Evolutionary conservation across 2,888 invertebrate genomes (phyloP).

Genomic region (Pyrgus malvae): DNA sequence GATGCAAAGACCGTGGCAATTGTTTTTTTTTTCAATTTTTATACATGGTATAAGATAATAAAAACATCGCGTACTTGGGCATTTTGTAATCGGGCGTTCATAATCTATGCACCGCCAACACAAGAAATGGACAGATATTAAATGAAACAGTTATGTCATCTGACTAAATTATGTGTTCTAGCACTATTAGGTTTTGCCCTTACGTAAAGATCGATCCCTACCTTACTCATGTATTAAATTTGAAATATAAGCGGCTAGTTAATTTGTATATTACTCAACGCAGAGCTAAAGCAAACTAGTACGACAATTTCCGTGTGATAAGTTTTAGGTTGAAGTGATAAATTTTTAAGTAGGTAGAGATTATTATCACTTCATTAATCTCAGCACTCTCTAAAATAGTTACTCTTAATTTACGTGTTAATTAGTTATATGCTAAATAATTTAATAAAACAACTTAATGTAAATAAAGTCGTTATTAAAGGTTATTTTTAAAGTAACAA

Average conservation of each 20-base stretch:
- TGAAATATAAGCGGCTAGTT: constrained; percentile 29
- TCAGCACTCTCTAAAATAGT: too few relatives aligned
- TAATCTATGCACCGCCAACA: constrained; percentile 21
- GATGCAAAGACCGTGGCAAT: too few relatives aligned
- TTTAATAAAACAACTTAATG: too few relatives aligned
- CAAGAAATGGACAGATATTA: constrained; percentile 26
- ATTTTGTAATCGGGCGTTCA: constrained; percentile 22
- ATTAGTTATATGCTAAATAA: too few relatives aligned
- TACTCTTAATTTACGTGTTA: too few relatives aligned
- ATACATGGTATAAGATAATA: neutral
- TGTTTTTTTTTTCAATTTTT: too few relatives aligned
- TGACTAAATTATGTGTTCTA: constrained; percentile 37
- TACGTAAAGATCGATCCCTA: constrained; percentile 37
- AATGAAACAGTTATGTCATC: constrained; percentile 35
- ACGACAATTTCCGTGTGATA: neutral
- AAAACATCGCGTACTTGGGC: neutral
- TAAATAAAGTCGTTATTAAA: too few relatives aligned
- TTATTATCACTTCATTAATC: too few relatives aligned
- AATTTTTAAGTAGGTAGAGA: neutral
- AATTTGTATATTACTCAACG: constrained; percentile 28
- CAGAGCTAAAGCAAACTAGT: constrained; percentile 5
- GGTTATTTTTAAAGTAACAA: too few relatives aligned
- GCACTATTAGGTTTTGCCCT: constrained; percentile 37
- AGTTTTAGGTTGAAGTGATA: neutral
- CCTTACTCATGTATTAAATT: constrained; percentile 34